Conservation (phyloP, 2,888 invertebrate species). For the Andrena minutula region DNA sequence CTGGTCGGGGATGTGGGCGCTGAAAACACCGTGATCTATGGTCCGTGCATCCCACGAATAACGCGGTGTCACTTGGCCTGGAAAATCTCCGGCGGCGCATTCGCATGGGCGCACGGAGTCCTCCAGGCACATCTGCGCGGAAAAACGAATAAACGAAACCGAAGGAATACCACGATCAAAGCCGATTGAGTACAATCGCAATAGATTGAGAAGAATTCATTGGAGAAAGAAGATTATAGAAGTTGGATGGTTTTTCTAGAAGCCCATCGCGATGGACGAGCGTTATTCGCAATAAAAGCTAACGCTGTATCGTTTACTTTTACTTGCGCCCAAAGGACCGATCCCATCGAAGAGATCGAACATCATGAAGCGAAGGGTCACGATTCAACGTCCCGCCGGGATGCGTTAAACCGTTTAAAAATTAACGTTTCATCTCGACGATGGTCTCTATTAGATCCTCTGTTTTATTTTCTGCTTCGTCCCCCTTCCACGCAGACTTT, state of each 20-base stretch:
- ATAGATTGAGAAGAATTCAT: too few relatives aligned
- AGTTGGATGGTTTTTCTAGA: slow-evolving; percentile 28
- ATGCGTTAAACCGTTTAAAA: slow-evolving; percentile 38
- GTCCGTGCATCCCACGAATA: slow-evolving; percentile 62
- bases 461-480: not conserved
- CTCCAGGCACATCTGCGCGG: slow-evolving; percentile 7
- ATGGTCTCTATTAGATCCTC: slow-evolving; percentile 1
- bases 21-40: slow-evolving; percentile 72
- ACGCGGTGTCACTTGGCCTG: slow-evolving; percentile 62
- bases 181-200: too few relatives aligned
- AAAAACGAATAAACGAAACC: slow-evolving; percentile 26
- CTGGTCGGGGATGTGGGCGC: slow-evolving; percentile 33
- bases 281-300: slow-evolving; percentile 51
- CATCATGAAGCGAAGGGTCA: slow-evolving; percentile 32
- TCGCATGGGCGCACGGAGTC: slow-evolving; percentile 39
- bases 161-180: slow-evolving; percentile 5
- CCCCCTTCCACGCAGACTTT: not conserved
- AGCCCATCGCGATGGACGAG: not conserved
- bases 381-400: slow-evolving; percentile 34
- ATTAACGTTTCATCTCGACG: slow-evolving; percentile 31
- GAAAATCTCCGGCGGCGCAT: slow-evolving; percentile 64
- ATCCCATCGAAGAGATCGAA: slow-evolving; percentile 49
- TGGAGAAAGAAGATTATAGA: not conserved
- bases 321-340: slow-evolving; percentile 33
- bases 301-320: slow-evolving; percentile 14